phyloP scores from a whole-genome alignment of 2,113 vertebrate species.

The Cyphomyrus plagiostoma region DNA sequence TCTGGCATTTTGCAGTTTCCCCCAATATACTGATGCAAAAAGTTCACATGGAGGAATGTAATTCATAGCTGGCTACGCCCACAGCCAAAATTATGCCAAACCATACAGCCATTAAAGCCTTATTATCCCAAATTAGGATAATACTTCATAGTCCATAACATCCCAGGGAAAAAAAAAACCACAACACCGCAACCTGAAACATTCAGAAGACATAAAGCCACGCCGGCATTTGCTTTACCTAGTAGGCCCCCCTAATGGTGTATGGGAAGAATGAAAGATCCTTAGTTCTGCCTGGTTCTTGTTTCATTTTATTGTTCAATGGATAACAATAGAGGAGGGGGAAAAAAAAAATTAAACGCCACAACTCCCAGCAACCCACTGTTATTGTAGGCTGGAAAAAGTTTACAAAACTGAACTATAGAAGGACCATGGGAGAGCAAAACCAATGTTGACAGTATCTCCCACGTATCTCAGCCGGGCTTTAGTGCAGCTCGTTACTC shows the following conservation, averaged over 20 bases:
- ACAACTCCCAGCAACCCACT: conserved; percentile 11
- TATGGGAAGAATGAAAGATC: background rate
- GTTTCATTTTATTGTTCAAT: background rate
- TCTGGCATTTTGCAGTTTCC: background rate
- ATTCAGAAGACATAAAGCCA: background rate
- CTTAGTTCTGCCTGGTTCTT: background rate
- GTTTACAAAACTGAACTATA: conserved; percentile 28
- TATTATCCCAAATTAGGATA: background rate
- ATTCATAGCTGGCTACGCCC: background rate
- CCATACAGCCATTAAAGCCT: background rate
- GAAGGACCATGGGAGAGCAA: conserved; percentile 13
- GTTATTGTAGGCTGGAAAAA: conserved; percentile 27
- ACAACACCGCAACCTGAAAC: background rate
- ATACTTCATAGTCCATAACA: background rate
- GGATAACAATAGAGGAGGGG: background rate
- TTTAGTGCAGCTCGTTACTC: conserved; percentile 18
- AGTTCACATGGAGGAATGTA: background rate
- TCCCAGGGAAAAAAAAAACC: background rate
- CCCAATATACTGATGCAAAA: background rate
- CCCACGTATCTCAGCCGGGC: background rate
- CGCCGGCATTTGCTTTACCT: background rate
- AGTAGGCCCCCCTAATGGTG: background rate
- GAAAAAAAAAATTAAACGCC: background rate
- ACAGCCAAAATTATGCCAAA: background rate
- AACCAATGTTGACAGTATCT: conserved; percentile 27